Evolutionary conservation across 2,113 vertebrate species (phyloP).

Genomic region (Platycercus adscitus): DNA sequence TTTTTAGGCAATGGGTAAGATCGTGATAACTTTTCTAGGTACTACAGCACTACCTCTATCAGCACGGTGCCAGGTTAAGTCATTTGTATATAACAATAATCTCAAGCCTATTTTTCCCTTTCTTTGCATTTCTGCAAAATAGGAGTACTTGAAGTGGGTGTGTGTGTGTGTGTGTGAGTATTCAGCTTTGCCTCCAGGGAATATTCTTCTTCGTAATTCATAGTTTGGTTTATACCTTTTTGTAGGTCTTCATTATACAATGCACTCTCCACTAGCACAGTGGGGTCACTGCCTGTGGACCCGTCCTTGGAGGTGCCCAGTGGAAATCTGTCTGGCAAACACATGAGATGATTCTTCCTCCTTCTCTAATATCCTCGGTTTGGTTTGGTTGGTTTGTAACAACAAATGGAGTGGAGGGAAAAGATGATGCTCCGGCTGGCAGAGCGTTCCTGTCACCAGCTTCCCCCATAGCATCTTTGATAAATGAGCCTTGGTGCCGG

Average conservation of each 20-base stretch:
- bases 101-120: not conserved
- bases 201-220: not conserved
- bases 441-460: not conserved
- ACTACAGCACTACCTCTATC: too few species aligned
- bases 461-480: not conserved
- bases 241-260: not conserved
- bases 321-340: not conserved
- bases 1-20: not conserved
- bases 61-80: not conserved
- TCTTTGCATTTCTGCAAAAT: not conserved
- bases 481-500: not conserved
- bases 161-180: not conserved
- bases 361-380: not conserved
- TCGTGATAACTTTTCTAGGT: not conserved
- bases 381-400: not conserved
- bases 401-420: not conserved
- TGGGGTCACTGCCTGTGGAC: not conserved
- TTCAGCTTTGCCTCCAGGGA: not conserved
- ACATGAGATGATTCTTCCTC: not conserved
- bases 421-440: not conserved
- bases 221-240: not conserved
- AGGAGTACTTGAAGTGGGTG: not conserved
- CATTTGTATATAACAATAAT: not conserved
- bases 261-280: fast-evolving
- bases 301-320: fast-evolving